Conservation (phyloP, 2,113 vertebrate genomes). For the Megaceryle torquata region DNA sequence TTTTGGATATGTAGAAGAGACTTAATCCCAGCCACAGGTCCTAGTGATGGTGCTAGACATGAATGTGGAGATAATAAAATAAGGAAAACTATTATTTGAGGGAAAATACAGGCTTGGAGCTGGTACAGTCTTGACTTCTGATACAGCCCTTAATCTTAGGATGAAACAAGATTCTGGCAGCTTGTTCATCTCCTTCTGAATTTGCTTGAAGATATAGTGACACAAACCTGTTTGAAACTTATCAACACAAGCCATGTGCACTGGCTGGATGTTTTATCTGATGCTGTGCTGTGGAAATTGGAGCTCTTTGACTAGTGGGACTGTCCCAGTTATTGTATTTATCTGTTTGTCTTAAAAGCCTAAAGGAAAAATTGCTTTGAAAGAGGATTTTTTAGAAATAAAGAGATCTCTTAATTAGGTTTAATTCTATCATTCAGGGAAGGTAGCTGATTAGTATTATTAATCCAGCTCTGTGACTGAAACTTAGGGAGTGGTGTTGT, state of each 20-base stretch:
- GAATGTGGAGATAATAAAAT: not conserved
- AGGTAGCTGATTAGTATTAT: not conserved
- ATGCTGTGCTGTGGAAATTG: not conserved
- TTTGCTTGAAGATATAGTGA: not conserved
- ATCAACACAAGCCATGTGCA: not conserved
- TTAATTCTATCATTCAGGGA: not conserved
- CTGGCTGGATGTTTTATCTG: not conserved
- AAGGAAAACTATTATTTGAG: not conserved
- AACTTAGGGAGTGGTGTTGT: not conserved
- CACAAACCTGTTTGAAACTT: not conserved
- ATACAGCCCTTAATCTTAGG: not conserved
- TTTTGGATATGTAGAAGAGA: not conserved
- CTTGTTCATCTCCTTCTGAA: not conserved
- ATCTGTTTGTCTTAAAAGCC: not conserved
- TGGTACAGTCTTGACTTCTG: not conserved
- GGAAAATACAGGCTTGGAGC: not conserved
- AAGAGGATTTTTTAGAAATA: not conserved
- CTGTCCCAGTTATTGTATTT: not conserved
- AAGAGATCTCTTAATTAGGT: not conserved
- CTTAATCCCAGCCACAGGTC: not conserved
- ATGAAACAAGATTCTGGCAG: not conserved
- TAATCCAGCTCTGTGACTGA: not conserved
- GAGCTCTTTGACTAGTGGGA: not conserved
- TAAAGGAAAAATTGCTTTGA: conserved; percentile 9
- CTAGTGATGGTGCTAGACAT: not conserved